Evolutionary conservation across 1,140 invertebrate genomes (phyloP).

Genomic region (Catajapyx aquilonaris): DNA sequence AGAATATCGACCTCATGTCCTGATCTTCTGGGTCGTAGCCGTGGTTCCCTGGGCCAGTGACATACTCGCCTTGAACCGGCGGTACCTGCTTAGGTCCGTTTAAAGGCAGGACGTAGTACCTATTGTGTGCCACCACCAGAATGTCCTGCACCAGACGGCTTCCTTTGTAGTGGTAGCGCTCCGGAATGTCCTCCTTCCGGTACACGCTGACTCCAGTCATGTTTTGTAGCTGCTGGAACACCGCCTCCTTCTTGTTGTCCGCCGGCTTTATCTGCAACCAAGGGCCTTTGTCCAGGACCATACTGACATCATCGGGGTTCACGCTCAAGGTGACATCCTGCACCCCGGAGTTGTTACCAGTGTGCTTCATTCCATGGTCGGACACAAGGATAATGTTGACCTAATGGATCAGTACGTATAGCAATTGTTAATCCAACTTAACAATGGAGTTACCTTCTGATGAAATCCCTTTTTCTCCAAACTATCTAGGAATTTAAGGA

Average conservation of each 20-base stretch:
- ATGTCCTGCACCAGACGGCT: slow-evolving; percentile 14
- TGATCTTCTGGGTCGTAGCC: too few species aligned
- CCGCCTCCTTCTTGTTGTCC: not conserved
- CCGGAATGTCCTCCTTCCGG: slow-evolving; percentile 17
- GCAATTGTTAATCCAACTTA: too few species aligned
- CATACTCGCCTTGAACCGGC: too few species aligned
- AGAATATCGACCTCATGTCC: too few species aligned
- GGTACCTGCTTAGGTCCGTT: too few species aligned
- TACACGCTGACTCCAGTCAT: slow-evolving; percentile 16
- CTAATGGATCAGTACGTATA: too few species aligned
- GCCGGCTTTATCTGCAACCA: not conserved
- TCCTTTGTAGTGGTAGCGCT: slow-evolving; percentile 17
- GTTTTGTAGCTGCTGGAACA: slow-evolving; percentile 11
- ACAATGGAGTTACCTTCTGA: too few species aligned
- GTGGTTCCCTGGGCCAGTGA: too few species aligned
- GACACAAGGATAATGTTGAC: slow-evolving; percentile 2
- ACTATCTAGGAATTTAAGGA: too few species aligned
- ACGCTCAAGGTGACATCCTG: not conserved
- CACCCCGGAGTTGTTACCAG: slow-evolving; percentile 2
- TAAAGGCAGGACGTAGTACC: too few species aligned
- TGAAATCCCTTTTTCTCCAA: too few species aligned
- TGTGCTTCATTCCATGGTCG: slow-evolving; percentile 5
- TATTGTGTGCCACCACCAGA: slow-evolving; percentile 13
- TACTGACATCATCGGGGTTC: slow-evolving; percentile 1
- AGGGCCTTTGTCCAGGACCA: slow-evolving; percentile 3